A percentile compares a stretch with the other conserved stretches of the same genome.
phyloP scores from a whole-genome alignment of 2,888 invertebrate species.

The Aricia artaxerxes region DNA sequence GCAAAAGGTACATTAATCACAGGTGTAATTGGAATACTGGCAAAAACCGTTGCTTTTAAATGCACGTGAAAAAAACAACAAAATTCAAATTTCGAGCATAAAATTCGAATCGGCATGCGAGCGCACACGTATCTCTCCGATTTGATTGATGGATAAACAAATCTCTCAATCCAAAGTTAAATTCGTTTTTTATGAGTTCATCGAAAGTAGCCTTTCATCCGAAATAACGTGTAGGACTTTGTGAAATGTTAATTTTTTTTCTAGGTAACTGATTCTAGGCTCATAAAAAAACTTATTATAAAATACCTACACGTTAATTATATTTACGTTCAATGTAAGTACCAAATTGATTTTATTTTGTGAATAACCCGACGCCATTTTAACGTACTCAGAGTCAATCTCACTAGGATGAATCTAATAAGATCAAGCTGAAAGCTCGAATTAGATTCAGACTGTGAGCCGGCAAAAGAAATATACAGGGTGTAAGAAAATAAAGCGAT shows the following conservation, averaged over 20 bases:
- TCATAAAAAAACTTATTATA: too few species aligned
- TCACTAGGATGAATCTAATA: too few species aligned
- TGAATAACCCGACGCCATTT: too few species aligned
- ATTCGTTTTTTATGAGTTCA: constrained; percentile 19
- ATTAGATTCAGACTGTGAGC: too few species aligned
- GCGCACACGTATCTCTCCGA: not conserved
- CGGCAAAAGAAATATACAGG: too few species aligned
- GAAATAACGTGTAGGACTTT: not conserved
- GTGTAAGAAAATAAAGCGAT: too few species aligned
- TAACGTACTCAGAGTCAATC: too few species aligned
- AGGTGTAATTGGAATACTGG: not conserved
- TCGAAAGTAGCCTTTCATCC: not conserved
- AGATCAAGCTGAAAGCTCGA: too few species aligned
- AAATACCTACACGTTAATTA: too few species aligned
- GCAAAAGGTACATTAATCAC: not conserved
- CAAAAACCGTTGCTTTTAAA: not conserved
- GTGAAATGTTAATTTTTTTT: not conserved
- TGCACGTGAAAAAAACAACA: not conserved
- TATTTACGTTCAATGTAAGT: too few species aligned
- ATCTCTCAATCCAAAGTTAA: constrained; percentile 20
- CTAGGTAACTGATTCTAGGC: too few species aligned
- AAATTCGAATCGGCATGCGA: constrained; percentile 2
- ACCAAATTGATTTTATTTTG: too few species aligned
- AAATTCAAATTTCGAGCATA: not conserved
- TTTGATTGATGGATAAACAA: constrained; percentile 16